Evolutionary conservation across 2,797 vertebrate species (phyloP).

Genomic region (Sciurus carolinensis): DNA sequence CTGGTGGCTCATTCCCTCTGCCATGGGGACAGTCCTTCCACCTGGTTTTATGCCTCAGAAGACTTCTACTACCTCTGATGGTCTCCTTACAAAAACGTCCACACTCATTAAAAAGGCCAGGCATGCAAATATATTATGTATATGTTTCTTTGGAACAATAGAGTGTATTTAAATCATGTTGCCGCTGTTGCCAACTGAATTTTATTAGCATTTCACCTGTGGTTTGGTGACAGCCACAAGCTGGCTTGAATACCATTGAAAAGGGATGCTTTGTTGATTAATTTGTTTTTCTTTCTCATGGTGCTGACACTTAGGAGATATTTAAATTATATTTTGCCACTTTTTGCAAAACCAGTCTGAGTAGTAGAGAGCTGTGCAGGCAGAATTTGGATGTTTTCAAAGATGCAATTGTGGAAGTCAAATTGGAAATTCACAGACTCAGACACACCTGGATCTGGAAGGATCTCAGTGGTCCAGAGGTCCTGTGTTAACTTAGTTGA

Average conservation of each 20-base stretch:
- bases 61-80: conserved; percentile 11
- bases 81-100: conserved; percentile 72
- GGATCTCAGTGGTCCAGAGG: not conserved
- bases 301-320: conserved; percentile 67
- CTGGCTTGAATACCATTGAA: conserved; percentile 73
- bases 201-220: conserved; percentile 17
- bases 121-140: conserved; percentile 78
- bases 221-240: conserved; percentile 74
- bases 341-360: conserved; percentile 34
- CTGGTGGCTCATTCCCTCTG: not conserved
- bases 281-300: conserved; percentile 77
- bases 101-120: conserved; percentile 73
- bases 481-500: not conserved
- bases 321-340: conserved; percentile 59
- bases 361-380: conserved; percentile 16
- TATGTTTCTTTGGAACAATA: conserved; percentile 79
- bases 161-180: conserved; percentile 81
- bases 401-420: not conserved
- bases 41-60: conserved; percentile 47
- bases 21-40: fast-evolving
- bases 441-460: not conserved
- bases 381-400: conserved; percentile 36
- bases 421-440: conserved; percentile 24
- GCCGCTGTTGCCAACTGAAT: conserved; percentile 42
- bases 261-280: conserved; percentile 79